Evolutionary conservation across 1,140 invertebrate genomes (phyloP), one percentile per base, ranked within the genome.

Genomic region (Calephelis nemesis): DNA sequence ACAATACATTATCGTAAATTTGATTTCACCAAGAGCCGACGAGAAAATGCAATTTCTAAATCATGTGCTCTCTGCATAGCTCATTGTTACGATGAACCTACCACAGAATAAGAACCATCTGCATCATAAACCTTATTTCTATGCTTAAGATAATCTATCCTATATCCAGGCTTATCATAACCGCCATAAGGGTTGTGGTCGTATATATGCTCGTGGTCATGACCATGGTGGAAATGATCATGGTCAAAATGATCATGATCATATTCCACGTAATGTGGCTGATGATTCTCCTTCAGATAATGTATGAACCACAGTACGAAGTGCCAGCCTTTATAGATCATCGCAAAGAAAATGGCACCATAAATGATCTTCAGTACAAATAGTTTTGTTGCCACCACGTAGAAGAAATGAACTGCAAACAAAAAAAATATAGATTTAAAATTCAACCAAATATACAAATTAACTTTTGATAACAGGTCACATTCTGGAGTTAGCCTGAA

Each of bases 371-470:
- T 91, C 30, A 91, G 71, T 10, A 91, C 70, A 72, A 91, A 81
- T 0, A 91, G 39, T 65, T 91, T 91, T 12, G 86, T 84, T 30
- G 85, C 88, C 7, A 82, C 83, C 4, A 84, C 82, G 79, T 88
- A 89, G 74, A 88, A 80, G 69, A 91, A 86, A 66, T 88, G 87
- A 63, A 85, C 88, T 91, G 87, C 42, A 67, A 65, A 82, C 72
- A 84, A 85, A 75, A 58, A 65, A 67, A 73, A 69, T 13, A 49
- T 47, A 67, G 8, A 42, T 47, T 68, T 7, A 48, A 30, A 6
- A 47, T 13, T 1, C 62, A 47, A 30, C 50, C 45, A 30, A 30
- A 30, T 30, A 30, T 30, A 30, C 30, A 30, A 30, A 30, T 30
- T 30, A 4, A 30, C 30, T 30, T 30, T 30, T 30, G 30, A 30